Conservation (phyloP, 2,113 vertebrate genomes). For the Cyphomyrus discorhynchus region DNA sequence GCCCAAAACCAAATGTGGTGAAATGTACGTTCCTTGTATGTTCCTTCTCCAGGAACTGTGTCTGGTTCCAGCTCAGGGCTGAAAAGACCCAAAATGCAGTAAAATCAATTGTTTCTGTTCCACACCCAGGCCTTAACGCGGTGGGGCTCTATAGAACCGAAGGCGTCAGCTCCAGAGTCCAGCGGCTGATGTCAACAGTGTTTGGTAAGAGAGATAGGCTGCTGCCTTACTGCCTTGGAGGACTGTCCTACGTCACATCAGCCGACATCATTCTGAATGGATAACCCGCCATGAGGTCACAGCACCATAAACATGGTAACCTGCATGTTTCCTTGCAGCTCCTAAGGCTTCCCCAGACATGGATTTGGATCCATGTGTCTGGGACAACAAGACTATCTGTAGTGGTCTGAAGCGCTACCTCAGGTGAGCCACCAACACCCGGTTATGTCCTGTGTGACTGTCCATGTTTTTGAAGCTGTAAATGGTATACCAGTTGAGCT, state of each 20-base stretch:
- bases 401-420: constrained; percentile 98
- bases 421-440: constrained; percentile 67
- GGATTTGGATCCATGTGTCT: constrained; percentile 85
- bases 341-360: constrained; percentile 82
- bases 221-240: neutral
- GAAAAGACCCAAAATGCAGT: neutral
- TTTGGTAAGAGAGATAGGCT: constrained; percentile 70
- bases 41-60: neutral
- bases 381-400: constrained; percentile 97
- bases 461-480: constrained; percentile 22
- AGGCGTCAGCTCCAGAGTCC: constrained; percentile 97
- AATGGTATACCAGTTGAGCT: neutral
- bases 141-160: constrained; percentile 91
- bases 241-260: neutral
- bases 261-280: neutral
- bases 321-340: constrained; percentile 55
- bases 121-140: constrained; percentile 72
- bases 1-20: neutral
- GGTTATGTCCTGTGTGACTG: constrained; percentile 31
- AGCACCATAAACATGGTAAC: neutral
- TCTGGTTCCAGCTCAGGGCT: neutral
- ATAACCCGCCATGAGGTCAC: neutral
- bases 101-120: neutral
- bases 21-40: neutral
- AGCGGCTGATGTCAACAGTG: constrained; percentile 85